Percentiles rank a stretch among this genome's conserved stretches.
These are phyloP conservation scores for Thunnus albacares DNA, from an alignment of 2,797 vertebrate species.

Conservation along the genomic window DNA sequence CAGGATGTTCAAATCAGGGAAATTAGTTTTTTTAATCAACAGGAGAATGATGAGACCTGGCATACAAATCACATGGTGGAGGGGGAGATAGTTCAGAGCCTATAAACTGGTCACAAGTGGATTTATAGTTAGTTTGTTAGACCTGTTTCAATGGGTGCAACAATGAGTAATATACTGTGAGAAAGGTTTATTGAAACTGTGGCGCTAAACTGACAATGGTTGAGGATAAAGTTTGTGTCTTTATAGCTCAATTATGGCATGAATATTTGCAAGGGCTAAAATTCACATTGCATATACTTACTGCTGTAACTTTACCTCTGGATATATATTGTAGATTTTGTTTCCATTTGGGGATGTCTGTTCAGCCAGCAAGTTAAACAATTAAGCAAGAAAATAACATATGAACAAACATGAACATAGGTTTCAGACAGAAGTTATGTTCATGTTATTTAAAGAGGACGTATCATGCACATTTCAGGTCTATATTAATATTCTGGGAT, in stretches of 20 bases:
- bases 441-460: too few relatives aligned
- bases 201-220: too few relatives aligned
- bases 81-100: not conserved
- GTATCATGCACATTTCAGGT: too few relatives aligned
- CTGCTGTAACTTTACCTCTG: not conserved
- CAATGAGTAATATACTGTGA: not conserved
- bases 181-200: too few relatives aligned
- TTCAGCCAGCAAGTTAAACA: not conserved
- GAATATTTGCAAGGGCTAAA: too few relatives aligned
- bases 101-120: not conserved
- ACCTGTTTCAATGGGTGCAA: not conserved
- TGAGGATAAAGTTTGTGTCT: too few relatives aligned
- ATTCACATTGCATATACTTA: too few relatives aligned
- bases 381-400: not conserved
- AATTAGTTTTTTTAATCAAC: not conserved
- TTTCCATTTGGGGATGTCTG: not conserved
- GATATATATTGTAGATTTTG: not conserved
- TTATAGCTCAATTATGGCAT: too few relatives aligned
- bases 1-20: slow-evolving; percentile 9
- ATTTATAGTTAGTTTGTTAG: not conserved
- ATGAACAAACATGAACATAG: too few relatives aligned
- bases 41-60: not conserved
- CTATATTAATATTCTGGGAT: too few relatives aligned
- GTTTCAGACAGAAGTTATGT: too few relatives aligned
- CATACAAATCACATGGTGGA: not conserved